Base-by-base conservation (phyloP, 30 jellyfish, hydroid and myxozoan species). In the Sanderia malayensis region DNA sequence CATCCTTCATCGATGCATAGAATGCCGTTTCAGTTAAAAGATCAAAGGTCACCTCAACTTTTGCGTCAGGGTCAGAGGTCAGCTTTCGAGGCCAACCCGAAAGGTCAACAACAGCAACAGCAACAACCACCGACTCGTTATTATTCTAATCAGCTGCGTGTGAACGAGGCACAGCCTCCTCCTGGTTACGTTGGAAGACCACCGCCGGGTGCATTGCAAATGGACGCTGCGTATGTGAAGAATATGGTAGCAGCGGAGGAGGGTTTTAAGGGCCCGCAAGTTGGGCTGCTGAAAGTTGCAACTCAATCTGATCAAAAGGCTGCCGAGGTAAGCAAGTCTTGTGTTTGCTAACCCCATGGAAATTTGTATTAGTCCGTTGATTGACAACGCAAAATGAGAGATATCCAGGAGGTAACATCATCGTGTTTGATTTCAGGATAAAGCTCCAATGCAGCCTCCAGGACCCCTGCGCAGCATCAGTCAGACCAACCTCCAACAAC, bases 401-500 rank as follows among this genome's bases (percentile, higher is more conserved):
- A n/a, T n/a, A n/a, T n/a, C n/a, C n/a, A n/a, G n/a, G n/a, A n/a
- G n/a, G n/a, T n/a, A n/a, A n/a, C n/a, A n/a, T n/a, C n/a, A n/a
- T n/a, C n/a, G n/a, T n/a, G n/a, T 44, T 37, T 6, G 24, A 31
- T 2, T 44, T 28, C 71, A 79, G 82, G 82, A 67, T 15, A 66
- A 41, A 21, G 34, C 47, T 13, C 70, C 46, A 24, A 17, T 80
- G 17, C 73, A 64, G 22, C 25, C 19, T 18, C 79, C 49, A 67
- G 79, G 72, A 23, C 80, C 70, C 57, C 76, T 67, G 15, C 84
- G 80, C 58, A 81, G 94, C 79, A 60, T 70, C 73, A 64, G 85
- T 34, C 82, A 79, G 53, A 29, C 73, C 79, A 80, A 72, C 85
- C 11, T 87, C 7, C 87, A 89, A 71, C 44, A 61, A n/a, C 34